These are phyloP conservation scores for Pogonocherus hispidulus DNA, from an alignment of 2,888 invertebrate genomes.

Conservation along the genomic window DNA sequence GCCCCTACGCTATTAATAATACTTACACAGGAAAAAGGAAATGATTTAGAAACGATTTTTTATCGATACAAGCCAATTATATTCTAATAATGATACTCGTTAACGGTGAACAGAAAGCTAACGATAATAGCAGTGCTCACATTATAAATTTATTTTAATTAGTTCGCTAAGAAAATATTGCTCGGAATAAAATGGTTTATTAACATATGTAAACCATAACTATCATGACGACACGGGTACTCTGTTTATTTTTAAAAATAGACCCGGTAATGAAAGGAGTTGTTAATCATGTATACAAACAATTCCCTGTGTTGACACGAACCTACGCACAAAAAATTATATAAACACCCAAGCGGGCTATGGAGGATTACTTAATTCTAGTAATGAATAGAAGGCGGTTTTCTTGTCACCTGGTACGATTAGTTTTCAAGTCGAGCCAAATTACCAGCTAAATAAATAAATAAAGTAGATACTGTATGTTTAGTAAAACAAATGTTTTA, in stretches of 20 bases:
- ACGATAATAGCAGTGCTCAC: constrained; percentile 26
- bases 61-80: constrained; percentile 53
- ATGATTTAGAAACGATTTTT: constrained; percentile 54
- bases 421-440: not conserved
- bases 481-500: no score
- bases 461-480: not conserved
- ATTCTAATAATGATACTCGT: constrained; percentile 51
- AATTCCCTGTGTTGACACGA: constrained; percentile 24
- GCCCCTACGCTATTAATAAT: constrained; percentile 39
- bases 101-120: constrained; percentile 39
- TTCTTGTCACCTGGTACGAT: not conserved
- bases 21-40: constrained; percentile 51
- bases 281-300: constrained; percentile 30
- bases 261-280: constrained; percentile 28
- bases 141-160: constrained; percentile 42
- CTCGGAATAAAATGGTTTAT: constrained; percentile 6
- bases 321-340: constrained; percentile 27
- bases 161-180: constrained; percentile 30
- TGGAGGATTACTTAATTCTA: not conserved
- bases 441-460: not conserved
- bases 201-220: constrained; percentile 29
- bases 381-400: not conserved
- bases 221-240: constrained; percentile 24
- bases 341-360: constrained; percentile 14
- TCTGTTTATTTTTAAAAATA: constrained; percentile 24